A percentile compares a stretch with the other conserved stretches of the same genome.
These are phyloP conservation scores for Microctenopoma lineatum DNA, from an alignment of 2,797 vertebrate species.

Conservation along the genomic window DNA sequence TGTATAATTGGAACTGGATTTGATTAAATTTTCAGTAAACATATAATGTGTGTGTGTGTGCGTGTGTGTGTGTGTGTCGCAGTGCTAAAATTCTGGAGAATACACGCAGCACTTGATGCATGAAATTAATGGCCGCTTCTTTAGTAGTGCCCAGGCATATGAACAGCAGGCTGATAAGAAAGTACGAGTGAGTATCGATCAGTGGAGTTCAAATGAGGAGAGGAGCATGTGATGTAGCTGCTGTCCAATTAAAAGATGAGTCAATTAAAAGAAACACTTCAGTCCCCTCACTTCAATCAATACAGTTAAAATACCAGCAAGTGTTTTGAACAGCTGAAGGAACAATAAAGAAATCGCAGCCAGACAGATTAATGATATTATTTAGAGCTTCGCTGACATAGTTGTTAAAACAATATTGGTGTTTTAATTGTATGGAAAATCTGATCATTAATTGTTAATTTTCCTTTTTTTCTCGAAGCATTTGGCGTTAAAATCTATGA, in stretches of 20 bases:
- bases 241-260: slow-evolving; percentile 15
- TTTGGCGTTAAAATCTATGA: too few relatives aligned
- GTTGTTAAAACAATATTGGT: slow-evolving; percentile 6
- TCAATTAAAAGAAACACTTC: slow-evolving; percentile 34
- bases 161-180: slow-evolving; percentile 11
- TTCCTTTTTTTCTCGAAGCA: too few relatives aligned
- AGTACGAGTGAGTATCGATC: slow-evolving; percentile 33
- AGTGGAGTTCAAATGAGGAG: slow-evolving; percentile 1
- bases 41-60: slow-evolving; percentile 29
- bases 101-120: slow-evolving; percentile 58
- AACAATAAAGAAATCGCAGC: neutral
- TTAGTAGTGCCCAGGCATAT: neutral
- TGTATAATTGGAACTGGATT: slow-evolving; percentile 78
- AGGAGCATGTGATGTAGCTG: neutral
- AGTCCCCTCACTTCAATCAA: slow-evolving; percentile 14
- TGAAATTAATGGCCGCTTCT: slow-evolving; percentile 66
- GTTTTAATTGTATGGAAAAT: neutral
- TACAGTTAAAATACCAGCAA: slow-evolving; percentile 18
- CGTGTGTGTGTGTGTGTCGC: slow-evolving; percentile 43
- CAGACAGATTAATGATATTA: slow-evolving; percentile 11
- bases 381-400: slow-evolving; percentile 2
- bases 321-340: slow-evolving; percentile 16
- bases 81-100: slow-evolving; percentile 37
- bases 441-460: too few relatives aligned
- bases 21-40: slow-evolving; percentile 75